Conservation (phyloP, 2,797 vertebrate genomes). For the Gouania willdenowi region DNA sequence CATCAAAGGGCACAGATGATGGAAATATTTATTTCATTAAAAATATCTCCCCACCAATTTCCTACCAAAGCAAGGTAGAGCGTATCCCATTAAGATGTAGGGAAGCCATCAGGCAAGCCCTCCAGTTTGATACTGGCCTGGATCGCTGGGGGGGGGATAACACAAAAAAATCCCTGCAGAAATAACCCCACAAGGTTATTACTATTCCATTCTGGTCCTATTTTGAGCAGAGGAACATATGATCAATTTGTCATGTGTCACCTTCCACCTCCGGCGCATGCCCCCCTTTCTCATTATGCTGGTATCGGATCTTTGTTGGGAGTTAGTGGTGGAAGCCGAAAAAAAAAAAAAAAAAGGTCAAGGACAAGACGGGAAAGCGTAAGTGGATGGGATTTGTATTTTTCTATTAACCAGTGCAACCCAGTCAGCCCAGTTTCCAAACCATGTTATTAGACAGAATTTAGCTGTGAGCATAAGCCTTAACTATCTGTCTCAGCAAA, state of each 20-base stretch:
- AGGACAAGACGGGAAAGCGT: conserved; percentile 6
- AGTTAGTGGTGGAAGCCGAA: conserved; percentile 5
- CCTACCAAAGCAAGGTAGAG: neutral
- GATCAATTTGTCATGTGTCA: conserved; percentile 57
- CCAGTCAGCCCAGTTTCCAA: neutral
- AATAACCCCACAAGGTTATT: conserved; percentile 19
- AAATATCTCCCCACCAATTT: neutral
- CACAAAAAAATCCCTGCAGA: conserved; percentile 20
- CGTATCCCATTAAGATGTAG: conserved; percentile 24
- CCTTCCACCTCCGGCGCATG: conserved; percentile 20
- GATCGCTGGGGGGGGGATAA: conserved; percentile 22
- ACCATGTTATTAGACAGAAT: no score
- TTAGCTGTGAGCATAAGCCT: no score
- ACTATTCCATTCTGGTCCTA: conserved; percentile 27
- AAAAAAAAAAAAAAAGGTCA: conserved; percentile 57
- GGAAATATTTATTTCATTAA: no score
- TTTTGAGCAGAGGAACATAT: conserved; percentile 33
- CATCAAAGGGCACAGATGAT: no score
- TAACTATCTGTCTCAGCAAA: no score
- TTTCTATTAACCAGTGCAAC: conserved; percentile 3
- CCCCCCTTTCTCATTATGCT: conserved; percentile 40
- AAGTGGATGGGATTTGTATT: conserved; percentile 11
- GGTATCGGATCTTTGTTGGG: conserved; percentile 4
- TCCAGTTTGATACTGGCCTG: conserved; percentile 8
- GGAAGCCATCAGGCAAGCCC: neutral